These are phyloP conservation scores for Notolabrus celidotus DNA, from an alignment of 2,797 vertebrate species.

Conservation along the genomic window DNA sequence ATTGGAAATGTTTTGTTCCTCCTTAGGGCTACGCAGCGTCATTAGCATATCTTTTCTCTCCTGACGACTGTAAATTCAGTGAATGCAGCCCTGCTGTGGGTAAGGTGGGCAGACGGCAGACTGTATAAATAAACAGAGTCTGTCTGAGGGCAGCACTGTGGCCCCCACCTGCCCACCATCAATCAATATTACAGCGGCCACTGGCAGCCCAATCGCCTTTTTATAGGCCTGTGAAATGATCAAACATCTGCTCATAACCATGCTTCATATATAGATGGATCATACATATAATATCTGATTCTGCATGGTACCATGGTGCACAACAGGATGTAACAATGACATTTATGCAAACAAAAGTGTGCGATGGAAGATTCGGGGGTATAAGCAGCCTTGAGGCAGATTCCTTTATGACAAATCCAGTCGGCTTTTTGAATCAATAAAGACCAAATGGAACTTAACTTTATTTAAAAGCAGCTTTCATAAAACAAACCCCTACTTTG, in stretches of 20 bases:
- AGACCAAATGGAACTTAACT: conserved; percentile 5
- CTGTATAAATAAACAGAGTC: conserved; percentile 84
- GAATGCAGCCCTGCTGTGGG: conserved; percentile 73
- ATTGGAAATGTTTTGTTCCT: conserved; percentile 74
- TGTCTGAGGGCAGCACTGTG: conserved; percentile 78
- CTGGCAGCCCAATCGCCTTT: conserved; percentile 82
- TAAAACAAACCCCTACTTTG: neutral
- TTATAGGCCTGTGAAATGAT: conserved; percentile 84
- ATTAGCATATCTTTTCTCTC: conserved; percentile 77
- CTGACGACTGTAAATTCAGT: conserved; percentile 79
- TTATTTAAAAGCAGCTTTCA: neutral
- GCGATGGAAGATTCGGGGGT: neutral
- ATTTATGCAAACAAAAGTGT: conserved; percentile 30
- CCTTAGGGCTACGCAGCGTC: conserved; percentile 60
- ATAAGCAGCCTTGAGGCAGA: conserved; percentile 1
- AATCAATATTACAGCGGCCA: conserved; percentile 84
- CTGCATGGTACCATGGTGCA: conserved; percentile 33
- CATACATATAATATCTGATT: conserved; percentile 67
- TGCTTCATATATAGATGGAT: conserved; percentile 76
- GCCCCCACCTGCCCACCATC: conserved; percentile 84
- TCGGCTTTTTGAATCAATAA: conserved; percentile 45
- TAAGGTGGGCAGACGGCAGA: conserved; percentile 80
- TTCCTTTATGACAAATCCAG: conserved; percentile 31
- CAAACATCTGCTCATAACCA: conserved; percentile 85
- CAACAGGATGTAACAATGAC: conserved; percentile 37